Evolutionary conservation across 2,888 invertebrate species (phyloP).

Genomic region (Tinea pellionella): DNA sequence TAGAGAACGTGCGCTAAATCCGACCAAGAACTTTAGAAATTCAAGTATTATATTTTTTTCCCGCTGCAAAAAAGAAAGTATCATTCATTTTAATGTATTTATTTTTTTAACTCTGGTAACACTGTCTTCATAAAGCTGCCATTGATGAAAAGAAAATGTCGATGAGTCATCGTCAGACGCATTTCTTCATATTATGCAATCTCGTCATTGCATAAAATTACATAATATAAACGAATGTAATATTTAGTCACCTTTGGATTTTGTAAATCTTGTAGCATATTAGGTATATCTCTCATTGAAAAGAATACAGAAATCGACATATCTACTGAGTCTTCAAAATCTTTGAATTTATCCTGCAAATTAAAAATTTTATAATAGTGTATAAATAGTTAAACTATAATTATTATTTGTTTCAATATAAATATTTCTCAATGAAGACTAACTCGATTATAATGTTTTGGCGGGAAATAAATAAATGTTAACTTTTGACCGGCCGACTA

Average conservation of each 20-base stretch:
- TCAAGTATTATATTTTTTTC: constrained; percentile 43
- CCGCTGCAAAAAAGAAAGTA: constrained; percentile 30
- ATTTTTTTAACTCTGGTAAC: background rate
- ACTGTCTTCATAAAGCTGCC: background rate
- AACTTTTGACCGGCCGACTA: no score
- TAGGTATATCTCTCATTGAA: constrained; percentile 64
- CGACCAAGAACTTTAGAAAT: constrained; percentile 33
- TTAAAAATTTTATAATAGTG: constrained; percentile 10
- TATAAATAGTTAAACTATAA: no score
- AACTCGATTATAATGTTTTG: no score
- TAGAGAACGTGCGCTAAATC: constrained; percentile 47
- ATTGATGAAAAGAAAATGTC: background rate
- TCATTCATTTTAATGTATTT: background rate
- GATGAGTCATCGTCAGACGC: background rate
- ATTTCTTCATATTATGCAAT: background rate
- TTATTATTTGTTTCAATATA: no score
- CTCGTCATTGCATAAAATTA: background rate
- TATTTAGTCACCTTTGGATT: constrained; percentile 58
- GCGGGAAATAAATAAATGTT: no score
- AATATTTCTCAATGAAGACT: no score
- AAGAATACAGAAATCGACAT: constrained; percentile 60
- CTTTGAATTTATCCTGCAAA: constrained; percentile 56
- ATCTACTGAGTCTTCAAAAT: constrained; percentile 62
- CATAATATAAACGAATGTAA: background rate
- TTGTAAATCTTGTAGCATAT: constrained; percentile 57